Evolutionary conservation across 2,113 vertebrate species (phyloP).

Genomic region (Coptodon bakossiorum): DNA sequence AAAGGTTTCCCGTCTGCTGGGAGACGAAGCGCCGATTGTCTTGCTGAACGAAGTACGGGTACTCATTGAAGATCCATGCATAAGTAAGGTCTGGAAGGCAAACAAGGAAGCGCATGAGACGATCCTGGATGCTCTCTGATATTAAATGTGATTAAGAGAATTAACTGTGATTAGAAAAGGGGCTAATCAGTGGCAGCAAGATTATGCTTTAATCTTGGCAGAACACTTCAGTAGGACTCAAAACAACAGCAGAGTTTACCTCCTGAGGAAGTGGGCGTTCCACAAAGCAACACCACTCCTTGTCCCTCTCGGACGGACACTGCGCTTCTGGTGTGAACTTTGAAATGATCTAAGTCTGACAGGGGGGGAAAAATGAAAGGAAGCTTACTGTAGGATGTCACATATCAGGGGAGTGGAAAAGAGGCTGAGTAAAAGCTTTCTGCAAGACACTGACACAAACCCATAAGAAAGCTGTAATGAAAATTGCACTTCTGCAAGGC

Average conservation of each 20-base stretch:
- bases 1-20: constrained; percentile 89
- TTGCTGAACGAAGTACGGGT: constrained; percentile 86
- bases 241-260: constrained; percentile 66
- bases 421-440: constrained; percentile 25
- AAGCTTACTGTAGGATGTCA: constrained; percentile 15
- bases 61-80: constrained; percentile 92
- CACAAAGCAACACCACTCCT: constrained; percentile 92
- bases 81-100: constrained; percentile 76
- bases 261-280: constrained; percentile 82
- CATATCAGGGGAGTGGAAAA: constrained; percentile 8
- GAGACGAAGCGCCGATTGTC: constrained; percentile 88
- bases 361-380: not conserved
- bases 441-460: constrained; percentile 10
- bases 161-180: not conserved
- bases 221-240: not conserved
- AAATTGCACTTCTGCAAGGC: not conserved
- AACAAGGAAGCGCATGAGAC: not conserved
- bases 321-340: constrained; percentile 80
- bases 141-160: not conserved
- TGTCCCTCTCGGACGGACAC: constrained; percentile 93
- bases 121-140: not conserved
- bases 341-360: constrained; percentile 84
- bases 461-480: constrained; percentile 23
- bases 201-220: not conserved
- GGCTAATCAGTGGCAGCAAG: not conserved